Evolutionary conservation across 2,797 vertebrate genomes (phyloP).

Genomic region (Heterohyrax brucei): DNA sequence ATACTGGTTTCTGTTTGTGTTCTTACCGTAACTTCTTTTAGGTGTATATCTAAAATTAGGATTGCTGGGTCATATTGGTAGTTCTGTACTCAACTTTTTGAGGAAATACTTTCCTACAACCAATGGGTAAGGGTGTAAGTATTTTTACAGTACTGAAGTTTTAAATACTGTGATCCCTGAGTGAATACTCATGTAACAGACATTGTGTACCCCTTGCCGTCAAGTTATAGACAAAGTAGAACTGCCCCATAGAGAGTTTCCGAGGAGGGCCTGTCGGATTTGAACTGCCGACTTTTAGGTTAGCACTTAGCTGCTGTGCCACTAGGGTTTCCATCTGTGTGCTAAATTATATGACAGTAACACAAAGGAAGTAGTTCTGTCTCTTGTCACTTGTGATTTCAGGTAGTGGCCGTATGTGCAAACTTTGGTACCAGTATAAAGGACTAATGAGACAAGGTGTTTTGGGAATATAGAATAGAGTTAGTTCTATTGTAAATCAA

Average conservation of each 20-base stretch:
- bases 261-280: too few relatives aligned
- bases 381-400: not conserved
- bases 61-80: not conserved
- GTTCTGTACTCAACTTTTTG: not conserved
- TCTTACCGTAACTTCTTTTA: too few relatives aligned
- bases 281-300: too few relatives aligned
- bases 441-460: not conserved
- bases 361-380: constrained; percentile 15
- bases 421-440: constrained; percentile 1
- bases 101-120: not conserved
- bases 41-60: not conserved
- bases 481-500: constrained; percentile 36
- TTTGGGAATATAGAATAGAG: constrained; percentile 10
- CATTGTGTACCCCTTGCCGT: not conserved
- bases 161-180: constrained; percentile 40
- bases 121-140: not conserved
- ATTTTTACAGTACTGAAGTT: not conserved
- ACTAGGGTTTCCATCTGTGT: not conserved
- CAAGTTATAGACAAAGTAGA: too few relatives aligned
- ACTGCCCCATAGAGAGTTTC: too few relatives aligned
- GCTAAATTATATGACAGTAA: constrained; percentile 7
- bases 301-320: too few relatives aligned
- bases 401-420: not conserved
- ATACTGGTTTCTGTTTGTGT: too few relatives aligned
- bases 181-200: not conserved